A percentile compares a stretch with the other conserved stretches of the same genome.
These are phyloP conservation scores for Sebastes steindachneri DNA, from an alignment of 2,797 vertebrate genomes.

Conservation along the genomic window DNA sequence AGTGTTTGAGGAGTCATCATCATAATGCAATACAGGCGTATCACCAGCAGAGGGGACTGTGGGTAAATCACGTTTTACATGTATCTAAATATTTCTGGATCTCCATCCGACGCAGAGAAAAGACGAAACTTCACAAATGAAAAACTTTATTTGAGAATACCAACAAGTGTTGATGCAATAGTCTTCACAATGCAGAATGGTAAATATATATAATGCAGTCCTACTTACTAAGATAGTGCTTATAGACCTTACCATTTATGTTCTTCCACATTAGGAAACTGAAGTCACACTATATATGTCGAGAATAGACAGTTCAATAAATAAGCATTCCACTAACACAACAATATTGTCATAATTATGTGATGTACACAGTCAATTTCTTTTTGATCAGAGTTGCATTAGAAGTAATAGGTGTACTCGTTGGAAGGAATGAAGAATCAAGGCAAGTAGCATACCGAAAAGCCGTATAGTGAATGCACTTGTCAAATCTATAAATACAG, in stretches of 20 bases:
- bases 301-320: slow-evolving; percentile 83
- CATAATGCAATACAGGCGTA: neutral
- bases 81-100: neutral
- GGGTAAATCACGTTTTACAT: neutral
- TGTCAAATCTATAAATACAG: slow-evolving; percentile 68
- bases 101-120: slow-evolving; percentile 50
- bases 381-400: slow-evolving; percentile 71
- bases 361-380: slow-evolving; percentile 67
- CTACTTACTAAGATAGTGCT: slow-evolving; percentile 82
- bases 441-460: slow-evolving; percentile 70
- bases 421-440: slow-evolving; percentile 77
- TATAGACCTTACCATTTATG: slow-evolving; percentile 77
- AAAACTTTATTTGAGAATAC: slow-evolving; percentile 87
- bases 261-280: slow-evolving; percentile 75
- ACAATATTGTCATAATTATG: slow-evolving; percentile 79
- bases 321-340: slow-evolving; percentile 88
- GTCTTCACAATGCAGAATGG: slow-evolving; percentile 85
- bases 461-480: slow-evolving; percentile 69
- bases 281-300: slow-evolving; percentile 80
- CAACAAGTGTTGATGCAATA: slow-evolving; percentile 83
- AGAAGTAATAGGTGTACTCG: slow-evolving; percentile 65
- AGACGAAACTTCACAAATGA: slow-evolving; percentile 81
- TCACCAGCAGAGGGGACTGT: slow-evolving; percentile 56
- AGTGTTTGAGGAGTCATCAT: neutral
- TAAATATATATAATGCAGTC: slow-evolving; percentile 75